Evolutionary conservation across 2,113 vertebrate genomes (phyloP).

Genomic region (Nematolebias whitei): DNA sequence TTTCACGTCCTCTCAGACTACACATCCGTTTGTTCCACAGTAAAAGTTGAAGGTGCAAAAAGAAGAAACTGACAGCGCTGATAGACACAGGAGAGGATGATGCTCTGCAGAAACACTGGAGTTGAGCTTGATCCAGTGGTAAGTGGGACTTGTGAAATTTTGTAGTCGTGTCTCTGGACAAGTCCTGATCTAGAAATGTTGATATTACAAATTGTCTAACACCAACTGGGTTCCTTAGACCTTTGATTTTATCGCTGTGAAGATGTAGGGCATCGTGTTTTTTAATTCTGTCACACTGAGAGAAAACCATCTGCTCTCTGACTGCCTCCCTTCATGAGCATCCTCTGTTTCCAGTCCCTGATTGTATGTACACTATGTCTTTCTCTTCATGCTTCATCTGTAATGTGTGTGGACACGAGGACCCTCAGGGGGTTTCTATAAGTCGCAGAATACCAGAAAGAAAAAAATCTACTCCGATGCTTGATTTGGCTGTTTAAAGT

Average conservation of each 20-base stretch:
- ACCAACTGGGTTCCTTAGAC: background rate
- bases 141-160: background rate
- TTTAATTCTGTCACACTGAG: conserved; percentile 25
- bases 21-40: background rate
- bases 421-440: conserved; percentile 33
- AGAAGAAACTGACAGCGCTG: background rate
- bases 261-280: conserved; percentile 20
- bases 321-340: background rate
- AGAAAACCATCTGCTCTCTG: conserved; percentile 29
- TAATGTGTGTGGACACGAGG: conserved; percentile 46
- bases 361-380: conserved; percentile 17
- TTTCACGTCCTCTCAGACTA: background rate
- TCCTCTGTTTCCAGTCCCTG: conserved; percentile 12
- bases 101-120: background rate
- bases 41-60: background rate
- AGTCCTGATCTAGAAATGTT: background rate
- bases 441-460: conserved; percentile 29
- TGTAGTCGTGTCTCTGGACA: background rate
- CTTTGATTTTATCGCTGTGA: conserved; percentile 12
- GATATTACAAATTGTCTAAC: background rate
- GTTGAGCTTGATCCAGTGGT: too few relatives aligned
- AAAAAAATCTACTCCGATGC: conserved; percentile 20
- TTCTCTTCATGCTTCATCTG: conserved; percentile 29
- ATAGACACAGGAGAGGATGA: background rate
- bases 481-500: conserved; percentile 4